Conservation (phyloP, 2,797 vertebrate genomes). For the Scarus forsteni region DNA sequence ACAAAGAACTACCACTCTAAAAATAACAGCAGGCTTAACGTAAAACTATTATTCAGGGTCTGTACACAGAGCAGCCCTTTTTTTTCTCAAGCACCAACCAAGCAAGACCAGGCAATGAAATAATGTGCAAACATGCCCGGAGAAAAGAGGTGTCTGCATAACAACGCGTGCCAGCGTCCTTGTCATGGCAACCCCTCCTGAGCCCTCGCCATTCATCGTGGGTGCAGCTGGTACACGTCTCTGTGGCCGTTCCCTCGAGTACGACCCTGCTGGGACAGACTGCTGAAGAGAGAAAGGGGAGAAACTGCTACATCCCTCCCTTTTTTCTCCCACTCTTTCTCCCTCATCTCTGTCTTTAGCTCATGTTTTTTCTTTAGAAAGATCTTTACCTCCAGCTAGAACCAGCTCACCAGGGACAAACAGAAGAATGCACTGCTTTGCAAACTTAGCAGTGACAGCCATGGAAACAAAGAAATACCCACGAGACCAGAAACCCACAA, state of each 20-base stretch:
- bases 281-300: background rate
- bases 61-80: constrained; percentile 1
- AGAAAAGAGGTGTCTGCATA: constrained; percentile 54
- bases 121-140: constrained; percentile 60
- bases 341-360: constrained; percentile 25
- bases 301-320: constrained; percentile 5
- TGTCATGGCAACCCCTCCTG: constrained; percentile 72
- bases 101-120: constrained; percentile 48
- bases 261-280: constrained; percentile 45
- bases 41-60: constrained; percentile 4
- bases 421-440: constrained; percentile 14
- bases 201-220: constrained; percentile 52
- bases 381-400: constrained; percentile 9
- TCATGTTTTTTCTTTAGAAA: constrained; percentile 39
- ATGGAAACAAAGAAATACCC: constrained; percentile 24
- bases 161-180: constrained; percentile 53
- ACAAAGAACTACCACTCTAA: background rate
- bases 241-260: constrained; percentile 51
- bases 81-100: constrained; percentile 14
- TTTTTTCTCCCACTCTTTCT: constrained; percentile 13
- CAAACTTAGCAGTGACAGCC: constrained; percentile 38
- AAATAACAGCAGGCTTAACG: background rate
- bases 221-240: constrained; percentile 72
- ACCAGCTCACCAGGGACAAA: constrained; percentile 39
- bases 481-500: constrained; percentile 11